Evolutionary conservation across 2,888 invertebrate genomes (phyloP).

Genomic region (Geotrupes spiniger): DNA sequence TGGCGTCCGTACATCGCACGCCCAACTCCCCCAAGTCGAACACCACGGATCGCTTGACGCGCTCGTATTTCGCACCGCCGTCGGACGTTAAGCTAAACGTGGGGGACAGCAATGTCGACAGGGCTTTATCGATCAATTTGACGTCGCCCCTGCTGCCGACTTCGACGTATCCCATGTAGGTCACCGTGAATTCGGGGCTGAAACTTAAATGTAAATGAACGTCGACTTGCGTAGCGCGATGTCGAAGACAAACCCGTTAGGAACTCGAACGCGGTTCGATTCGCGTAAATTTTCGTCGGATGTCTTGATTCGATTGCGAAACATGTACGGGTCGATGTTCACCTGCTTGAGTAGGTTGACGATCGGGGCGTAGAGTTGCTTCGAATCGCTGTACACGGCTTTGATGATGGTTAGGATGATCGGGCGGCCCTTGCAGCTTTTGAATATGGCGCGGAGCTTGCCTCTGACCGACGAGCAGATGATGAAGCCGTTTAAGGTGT

Average conservation of each 20-base stretch:
- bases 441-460: conserved; percentile 53
- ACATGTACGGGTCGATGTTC: conserved; percentile 36
- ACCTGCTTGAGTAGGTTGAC: conserved; percentile 39
- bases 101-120: conserved; percentile 41
- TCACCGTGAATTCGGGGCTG: conserved; percentile 49
- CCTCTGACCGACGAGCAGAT: conserved; percentile 52
- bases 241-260: too few species aligned
- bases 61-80: conserved; percentile 20
- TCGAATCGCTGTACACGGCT: conserved; percentile 48
- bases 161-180: conserved; percentile 52
- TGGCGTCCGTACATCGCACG: conserved; percentile 48
- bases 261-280: too few species aligned
- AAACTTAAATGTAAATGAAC: too few species aligned
- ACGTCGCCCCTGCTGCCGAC: conserved; percentile 54
- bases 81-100: conserved; percentile 31
- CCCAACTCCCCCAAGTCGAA: conserved; percentile 57
- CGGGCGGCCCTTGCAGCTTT: conserved; percentile 50
- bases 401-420: conserved; percentile 54
- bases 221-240: too few species aligned
- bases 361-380: conserved; percentile 52
- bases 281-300: conserved; percentile 1
- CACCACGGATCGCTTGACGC: conserved; percentile 41
- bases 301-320: conserved; percentile 13
- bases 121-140: conserved; percentile 54
- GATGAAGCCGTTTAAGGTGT: conserved; percentile 59